Evolutionary conservation across 2,113 vertebrate species (phyloP).

Genomic region (Oreotrochilus melanogaster): DNA sequence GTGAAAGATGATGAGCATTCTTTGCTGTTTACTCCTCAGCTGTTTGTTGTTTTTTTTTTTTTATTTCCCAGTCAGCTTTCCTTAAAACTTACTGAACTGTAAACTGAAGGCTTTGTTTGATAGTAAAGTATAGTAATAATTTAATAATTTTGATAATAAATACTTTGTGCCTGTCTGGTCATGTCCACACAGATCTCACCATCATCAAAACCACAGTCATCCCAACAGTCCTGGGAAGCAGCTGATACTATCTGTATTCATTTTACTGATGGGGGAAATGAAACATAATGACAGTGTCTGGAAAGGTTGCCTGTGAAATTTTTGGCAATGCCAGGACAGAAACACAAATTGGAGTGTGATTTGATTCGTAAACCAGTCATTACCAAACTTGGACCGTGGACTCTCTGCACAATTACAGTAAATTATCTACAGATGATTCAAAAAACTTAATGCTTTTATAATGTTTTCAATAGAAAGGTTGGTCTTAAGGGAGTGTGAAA

Average conservation of each 20-base stretch:
- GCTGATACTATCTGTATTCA: not conserved
- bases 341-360: not conserved
- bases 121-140: not conserved
- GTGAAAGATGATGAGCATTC: not conserved
- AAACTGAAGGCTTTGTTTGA: not conserved
- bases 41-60: not conserved
- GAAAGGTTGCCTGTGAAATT: not conserved
- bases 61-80: not conserved
- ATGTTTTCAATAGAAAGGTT: not conserved
- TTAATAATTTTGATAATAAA: no score
- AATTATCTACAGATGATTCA: not conserved
- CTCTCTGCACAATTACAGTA: not conserved
- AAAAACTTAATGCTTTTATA: not conserved
- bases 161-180: not conserved
- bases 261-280: not conserved
- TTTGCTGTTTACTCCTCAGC: not conserved
- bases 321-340: not conserved
- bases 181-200: not conserved
- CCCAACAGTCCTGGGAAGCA: not conserved
- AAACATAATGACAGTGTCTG: not conserved
- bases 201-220: not conserved
- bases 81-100: not conserved
- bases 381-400: not conserved
- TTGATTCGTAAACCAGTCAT: not conserved
- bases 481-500: not conserved